These are phyloP conservation scores for Nomia melanderi DNA, from an alignment of 1,140 invertebrate genomes.

Conservation along the genomic window DNA sequence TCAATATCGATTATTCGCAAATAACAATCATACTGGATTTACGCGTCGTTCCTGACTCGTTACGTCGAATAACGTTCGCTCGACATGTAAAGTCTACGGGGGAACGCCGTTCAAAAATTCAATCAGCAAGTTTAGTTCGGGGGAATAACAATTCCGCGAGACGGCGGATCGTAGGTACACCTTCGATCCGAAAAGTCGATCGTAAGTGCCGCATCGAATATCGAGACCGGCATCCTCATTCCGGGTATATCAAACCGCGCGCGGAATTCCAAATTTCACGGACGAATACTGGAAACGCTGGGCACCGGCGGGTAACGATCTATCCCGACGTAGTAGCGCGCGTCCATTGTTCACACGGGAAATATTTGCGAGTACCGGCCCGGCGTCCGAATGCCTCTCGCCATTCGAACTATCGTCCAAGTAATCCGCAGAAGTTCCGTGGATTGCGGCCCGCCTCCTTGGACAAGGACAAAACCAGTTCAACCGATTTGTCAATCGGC, in stretches of 20 bases:
- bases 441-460: neutral
- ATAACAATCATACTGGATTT: too few relatives aligned
- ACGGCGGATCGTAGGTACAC: too few relatives aligned
- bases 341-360: slow-evolving; percentile 49
- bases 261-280: slow-evolving; percentile 41
- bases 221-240: neutral
- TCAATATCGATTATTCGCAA: too few relatives aligned
- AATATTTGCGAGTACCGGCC: slow-evolving; percentile 42
- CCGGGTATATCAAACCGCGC: slow-evolving; percentile 5
- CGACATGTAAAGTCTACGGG: too few relatives aligned
- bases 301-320: slow-evolving; percentile 33
- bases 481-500: slow-evolving; percentile 44
- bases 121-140: too few relatives aligned
- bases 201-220: neutral
- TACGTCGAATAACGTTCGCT: too few relatives aligned
- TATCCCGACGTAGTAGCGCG: slow-evolving; percentile 1
- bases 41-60: too few relatives aligned
- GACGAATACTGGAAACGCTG: slow-evolving; percentile 27
- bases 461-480: slow-evolving; percentile 22
- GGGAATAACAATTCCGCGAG: too few relatives aligned
- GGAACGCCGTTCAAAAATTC: too few relatives aligned
- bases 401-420: slow-evolving; percentile 54
- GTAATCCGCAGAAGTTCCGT: slow-evolving; percentile 51
- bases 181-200: neutral
- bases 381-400: slow-evolving; percentile 45